Base-by-base conservation (phyloP, 1,140 invertebrate genomes). In the Bombus ignitus region DNA sequence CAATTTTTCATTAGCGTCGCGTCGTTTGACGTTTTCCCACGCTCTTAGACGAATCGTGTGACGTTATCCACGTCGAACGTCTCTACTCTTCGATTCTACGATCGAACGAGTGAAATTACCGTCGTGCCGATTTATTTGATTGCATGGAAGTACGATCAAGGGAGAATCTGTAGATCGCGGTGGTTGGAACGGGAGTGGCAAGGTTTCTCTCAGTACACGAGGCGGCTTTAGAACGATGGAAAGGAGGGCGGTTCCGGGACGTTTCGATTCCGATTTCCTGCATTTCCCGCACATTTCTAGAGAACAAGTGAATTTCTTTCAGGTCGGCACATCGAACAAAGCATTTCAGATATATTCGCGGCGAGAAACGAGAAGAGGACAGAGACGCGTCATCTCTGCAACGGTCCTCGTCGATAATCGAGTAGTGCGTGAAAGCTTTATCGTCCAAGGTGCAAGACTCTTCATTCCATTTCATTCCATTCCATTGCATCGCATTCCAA, bases 401-500 rank as follows among this genome's bases (percentile, higher is more conserved):
- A 68, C 65, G 66, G 68, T 74, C 59, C 80, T 57, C 47, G 47
- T 37, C 59, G 72, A 71, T 85, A 81, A 88, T 81, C 15, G 81
- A 85, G 83, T 71, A 84, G 80, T 84, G 87, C 81, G 87, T 81
- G 80, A 90, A 90, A 90, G 89, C 89, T 83, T 88, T 76, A 87
- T 85, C 74, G 81, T 81, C 84, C 80, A 91, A 84, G 80, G 89
- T 90, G 90, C 87, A 91, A 91, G 74, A 71, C 65, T 87, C 87
- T 84, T 83, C 86, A 83, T 90, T 88, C 71, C 89, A 82, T 90
- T 88, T 78, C 89, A 88, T 86, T 79, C 81, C 81, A 88, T 85
- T 83, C 57, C 86, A 83, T 80, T 73, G 74, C 88, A 90, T 87
- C 88, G 80, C 89, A 90, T 90, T 90, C 89, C 89, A 90, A 90